Evolutionary conservation across 2,113 vertebrate species (phyloP).

Genomic region (Turnix velox): DNA sequence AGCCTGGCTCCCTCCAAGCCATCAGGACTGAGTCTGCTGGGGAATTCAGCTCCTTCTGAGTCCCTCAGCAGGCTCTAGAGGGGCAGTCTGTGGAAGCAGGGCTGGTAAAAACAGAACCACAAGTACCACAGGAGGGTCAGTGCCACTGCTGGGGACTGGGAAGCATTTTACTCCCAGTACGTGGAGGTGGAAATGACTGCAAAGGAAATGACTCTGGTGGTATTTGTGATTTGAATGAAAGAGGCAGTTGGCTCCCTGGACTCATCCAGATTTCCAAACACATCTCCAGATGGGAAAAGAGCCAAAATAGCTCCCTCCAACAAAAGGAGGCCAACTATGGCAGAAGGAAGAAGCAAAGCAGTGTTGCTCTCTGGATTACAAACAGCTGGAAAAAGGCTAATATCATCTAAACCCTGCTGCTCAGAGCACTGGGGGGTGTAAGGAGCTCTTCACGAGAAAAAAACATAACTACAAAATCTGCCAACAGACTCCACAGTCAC

Average conservation of each 20-base stretch:
- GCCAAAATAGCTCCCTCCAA: neutral
- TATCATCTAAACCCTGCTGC: neutral
- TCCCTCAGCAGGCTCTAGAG: neutral
- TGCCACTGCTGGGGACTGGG: neutral
- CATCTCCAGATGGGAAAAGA: neutral
- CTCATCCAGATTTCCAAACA: neutral
- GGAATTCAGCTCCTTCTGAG: neutral
- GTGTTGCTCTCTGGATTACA: neutral
- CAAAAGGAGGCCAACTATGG: neutral
- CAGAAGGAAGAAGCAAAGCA: neutral
- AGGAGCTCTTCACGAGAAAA: constrained; percentile 8
- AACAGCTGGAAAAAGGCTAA: neutral
- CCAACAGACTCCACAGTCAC: neutral
- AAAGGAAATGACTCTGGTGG: neutral
- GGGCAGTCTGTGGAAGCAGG: neutral
- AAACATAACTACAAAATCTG: neutral
- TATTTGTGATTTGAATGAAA: neutral
- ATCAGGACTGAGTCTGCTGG: neutral
- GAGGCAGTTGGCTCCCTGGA: neutral
- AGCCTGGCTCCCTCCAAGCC: neutral
- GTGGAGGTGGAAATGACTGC: neutral
- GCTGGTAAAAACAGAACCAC: neutral
- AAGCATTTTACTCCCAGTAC: neutral
- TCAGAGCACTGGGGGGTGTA: neutral
- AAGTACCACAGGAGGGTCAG: neutral